phyloP scores from a whole-genome alignment of 2,888 invertebrate genomes.

The Melieria picta region DNA sequence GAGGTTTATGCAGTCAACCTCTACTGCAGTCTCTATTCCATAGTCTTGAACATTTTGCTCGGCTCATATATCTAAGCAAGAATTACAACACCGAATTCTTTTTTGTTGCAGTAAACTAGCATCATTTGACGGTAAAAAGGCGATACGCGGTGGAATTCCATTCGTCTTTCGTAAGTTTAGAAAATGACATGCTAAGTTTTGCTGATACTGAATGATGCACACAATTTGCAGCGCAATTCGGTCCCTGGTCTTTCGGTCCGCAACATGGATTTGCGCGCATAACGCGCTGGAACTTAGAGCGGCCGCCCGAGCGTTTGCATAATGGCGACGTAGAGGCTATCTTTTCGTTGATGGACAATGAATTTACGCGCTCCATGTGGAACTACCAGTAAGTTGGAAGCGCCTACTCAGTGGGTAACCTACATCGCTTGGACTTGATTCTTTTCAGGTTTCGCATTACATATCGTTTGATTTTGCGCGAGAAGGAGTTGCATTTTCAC shows the following conservation, averaged over 20 bases:
- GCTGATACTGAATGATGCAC: too few relatives aligned
- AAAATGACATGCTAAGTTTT: too few relatives aligned
- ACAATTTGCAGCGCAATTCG: constrained; percentile 83
- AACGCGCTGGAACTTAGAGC: constrained; percentile 90
- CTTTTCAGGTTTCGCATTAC: constrained; percentile 83
- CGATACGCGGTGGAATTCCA: constrained; percentile 96
- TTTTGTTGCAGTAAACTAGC: constrained; percentile 84
- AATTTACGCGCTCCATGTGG: constrained; percentile 94
- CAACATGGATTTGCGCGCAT: constrained; percentile 97
- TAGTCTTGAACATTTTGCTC: too few relatives aligned
- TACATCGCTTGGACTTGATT: not conserved
- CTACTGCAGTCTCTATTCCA: too few relatives aligned
- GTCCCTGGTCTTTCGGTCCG: constrained; percentile 93
- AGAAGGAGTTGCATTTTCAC: constrained; percentile 92
- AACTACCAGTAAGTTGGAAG: constrained; percentile 79
- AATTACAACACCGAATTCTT: constrained; percentile 4
- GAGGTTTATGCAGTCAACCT: too few relatives aligned
- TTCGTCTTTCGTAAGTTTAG: constrained; percentile 93
- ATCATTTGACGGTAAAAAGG: constrained; percentile 94
- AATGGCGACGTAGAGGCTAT: constrained; percentile 93
- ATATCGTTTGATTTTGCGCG: constrained; percentile 89
- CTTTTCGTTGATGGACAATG: constrained; percentile 91
- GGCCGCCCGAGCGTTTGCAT: constrained; percentile 86
- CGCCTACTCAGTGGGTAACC: too few relatives aligned
- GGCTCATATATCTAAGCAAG: too few relatives aligned